Evolutionary conservation across 2,888 invertebrate species (phyloP).

Genomic region (Xanthia togata): DNA sequence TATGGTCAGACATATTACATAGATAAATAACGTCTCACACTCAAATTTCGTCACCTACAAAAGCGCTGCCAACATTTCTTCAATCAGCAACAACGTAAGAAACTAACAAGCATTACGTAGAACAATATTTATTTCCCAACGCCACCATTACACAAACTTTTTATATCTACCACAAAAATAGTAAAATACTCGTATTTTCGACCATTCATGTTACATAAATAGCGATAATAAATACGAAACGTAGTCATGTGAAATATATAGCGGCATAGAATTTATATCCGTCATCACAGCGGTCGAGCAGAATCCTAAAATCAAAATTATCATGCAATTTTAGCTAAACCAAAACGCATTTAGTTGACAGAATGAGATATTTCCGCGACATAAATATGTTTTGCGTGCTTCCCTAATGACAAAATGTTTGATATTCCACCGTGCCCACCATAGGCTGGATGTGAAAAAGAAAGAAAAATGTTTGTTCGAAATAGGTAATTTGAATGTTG

Average conservation of each 20-base stretch:
- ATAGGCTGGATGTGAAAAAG: slow-evolving; percentile 65
- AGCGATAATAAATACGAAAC: slow-evolving; percentile 41
- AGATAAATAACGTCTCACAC: neutral
- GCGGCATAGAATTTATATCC: slow-evolving; percentile 69
- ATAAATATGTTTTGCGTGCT: slow-evolving; percentile 79
- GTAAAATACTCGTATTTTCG: slow-evolving; percentile 59
- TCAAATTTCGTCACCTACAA: slow-evolving; percentile 23
- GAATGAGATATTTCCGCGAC: slow-evolving; percentile 82
- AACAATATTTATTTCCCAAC: slow-evolving; percentile 35
- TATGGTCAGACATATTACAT: neutral
- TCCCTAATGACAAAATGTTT: slow-evolving; percentile 76
- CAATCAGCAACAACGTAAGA: slow-evolving; percentile 28
- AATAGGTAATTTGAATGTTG: slow-evolving; percentile 62
- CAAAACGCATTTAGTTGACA: slow-evolving; percentile 86
- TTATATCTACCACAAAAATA: slow-evolving; percentile 52
- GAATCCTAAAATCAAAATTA: slow-evolving; percentile 86
- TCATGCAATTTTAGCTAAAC: slow-evolving; percentile 87
- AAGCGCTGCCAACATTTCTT: slow-evolving; percentile 25
- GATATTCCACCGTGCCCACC: slow-evolving; percentile 70
- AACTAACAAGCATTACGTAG: slow-evolving; percentile 30
- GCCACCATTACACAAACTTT: slow-evolving; percentile 47
- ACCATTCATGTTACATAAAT: slow-evolving; percentile 64
- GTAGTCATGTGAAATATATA: slow-evolving; percentile 55
- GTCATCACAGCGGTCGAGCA: slow-evolving; percentile 77
- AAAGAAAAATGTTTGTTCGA: slow-evolving; percentile 59